Evolutionary conservation across 2,113 vertebrate genomes (phyloP), one percentile per base, ranked within the genome.

Genomic region (Gobiocypris rarus): DNA sequence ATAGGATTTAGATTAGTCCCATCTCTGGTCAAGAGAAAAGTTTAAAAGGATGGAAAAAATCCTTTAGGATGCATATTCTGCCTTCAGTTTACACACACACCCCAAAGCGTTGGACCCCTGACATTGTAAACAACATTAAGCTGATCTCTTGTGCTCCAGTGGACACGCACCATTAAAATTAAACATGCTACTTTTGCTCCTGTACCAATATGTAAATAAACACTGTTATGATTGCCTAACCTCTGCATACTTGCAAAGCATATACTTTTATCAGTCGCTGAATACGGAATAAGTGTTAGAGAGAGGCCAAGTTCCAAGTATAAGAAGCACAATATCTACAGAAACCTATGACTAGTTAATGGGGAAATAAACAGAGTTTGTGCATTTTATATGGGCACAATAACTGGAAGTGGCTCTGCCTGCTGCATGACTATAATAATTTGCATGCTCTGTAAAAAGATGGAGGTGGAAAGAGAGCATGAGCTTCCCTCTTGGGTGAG

Each of bases 361-460:
- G 24, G 43, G 43, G 4, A 65, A 63, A 67, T 67, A 67, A 50
- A 31, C 26, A 50, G 78, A n/a, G 43, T 9, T 22, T 8, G 9
- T n/a, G 61, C 43, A 15, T 67, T 80, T 65, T 80, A 67, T 50
- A 67, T 63, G 78, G 58, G 17, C 59, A 50, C 24, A 80, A 80
- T 80, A 80, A 34, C 59, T 50, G 43, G 41, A 80, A 67, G 77
- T 67, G 77, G 10, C 38, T 79, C 56, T 79, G 58, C 58, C 41
- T 43, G 38, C 75, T 78, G 38, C 58, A 63, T 48, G 56, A 43
- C 38, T 50, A 45, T 63, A 80, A 80, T 80, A 43, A 80, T 67
- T 67, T 50, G 43, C 78, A 67, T 67, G 78, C 59, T 67, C 78
- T 67, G 41, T 79, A 80, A 80, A 80, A 80, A 67, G 78, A 80